These are phyloP conservation scores for Montipora capitata DNA, from an alignment of 92 coral and sea anemone genomes.

Conservation along the genomic window DNA sequence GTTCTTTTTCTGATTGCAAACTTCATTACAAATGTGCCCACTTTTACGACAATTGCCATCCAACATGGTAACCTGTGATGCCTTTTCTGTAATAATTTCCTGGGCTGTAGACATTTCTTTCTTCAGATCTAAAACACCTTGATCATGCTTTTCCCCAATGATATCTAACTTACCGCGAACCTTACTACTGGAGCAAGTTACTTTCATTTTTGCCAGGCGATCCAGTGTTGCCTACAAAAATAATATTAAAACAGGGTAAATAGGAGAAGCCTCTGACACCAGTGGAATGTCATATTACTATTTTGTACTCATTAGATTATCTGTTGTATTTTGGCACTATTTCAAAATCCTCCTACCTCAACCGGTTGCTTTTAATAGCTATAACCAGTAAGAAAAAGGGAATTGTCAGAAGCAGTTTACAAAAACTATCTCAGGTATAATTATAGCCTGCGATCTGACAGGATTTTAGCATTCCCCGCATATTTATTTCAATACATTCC, in stretches of 20 bases:
- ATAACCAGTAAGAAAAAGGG: too few species aligned
- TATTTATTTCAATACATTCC: too few species aligned
- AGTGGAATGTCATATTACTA: too few species aligned
- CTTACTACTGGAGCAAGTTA: slow-evolving; percentile 54
- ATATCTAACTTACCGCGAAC: slow-evolving; percentile 42
- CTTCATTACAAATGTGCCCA: slow-evolving; percentile 21
- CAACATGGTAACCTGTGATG: not conserved
- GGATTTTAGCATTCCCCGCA: too few species aligned
- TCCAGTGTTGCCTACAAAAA: slow-evolving; percentile 59
- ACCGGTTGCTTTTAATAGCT: too few species aligned
- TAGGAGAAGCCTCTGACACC: not conserved
- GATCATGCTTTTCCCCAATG: slow-evolving; percentile 63
- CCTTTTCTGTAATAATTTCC: not conserved
- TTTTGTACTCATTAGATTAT: too few species aligned
- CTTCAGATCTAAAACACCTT: slow-evolving; percentile 24
- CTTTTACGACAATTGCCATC: not conserved
- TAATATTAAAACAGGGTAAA: not conserved
- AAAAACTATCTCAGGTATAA: too few species aligned
- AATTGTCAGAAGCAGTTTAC: too few species aligned
- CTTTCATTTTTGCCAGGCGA: slow-evolving; percentile 60
- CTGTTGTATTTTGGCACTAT: too few species aligned
- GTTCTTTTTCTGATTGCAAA: not conserved
- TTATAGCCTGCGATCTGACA: too few species aligned
- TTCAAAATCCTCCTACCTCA: too few species aligned
- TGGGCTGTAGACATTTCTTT: slow-evolving; percentile 19